Conservation (phyloP, 2,888 invertebrate species). For the Elmis aenea region DNA sequence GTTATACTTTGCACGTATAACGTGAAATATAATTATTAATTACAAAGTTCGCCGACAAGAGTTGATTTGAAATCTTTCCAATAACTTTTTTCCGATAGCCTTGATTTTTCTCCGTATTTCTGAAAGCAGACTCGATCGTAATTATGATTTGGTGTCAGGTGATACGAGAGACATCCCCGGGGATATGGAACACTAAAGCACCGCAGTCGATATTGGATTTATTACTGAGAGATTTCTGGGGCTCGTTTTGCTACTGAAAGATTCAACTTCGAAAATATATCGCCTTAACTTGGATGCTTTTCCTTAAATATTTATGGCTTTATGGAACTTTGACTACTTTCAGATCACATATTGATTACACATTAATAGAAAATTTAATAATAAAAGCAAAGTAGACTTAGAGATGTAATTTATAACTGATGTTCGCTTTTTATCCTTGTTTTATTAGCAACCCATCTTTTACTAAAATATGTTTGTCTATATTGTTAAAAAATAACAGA, state of each 20-base stretch:
- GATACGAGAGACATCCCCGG: conserved; percentile 33
- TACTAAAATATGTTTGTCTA: too few relatives aligned
- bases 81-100: conserved; percentile 27
- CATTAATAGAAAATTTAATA: conserved; percentile 9
- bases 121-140: conserved; percentile 24
- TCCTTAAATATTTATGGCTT: conserved; percentile 20
- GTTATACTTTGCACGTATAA: too few relatives aligned
- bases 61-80: conserved; percentile 33
- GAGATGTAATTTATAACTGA: too few relatives aligned
- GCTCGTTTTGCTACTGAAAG: conserved; percentile 21
- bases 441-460: too few relatives aligned
- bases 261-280: conserved; percentile 22
- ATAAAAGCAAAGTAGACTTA: neutral
- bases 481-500: too few relatives aligned
- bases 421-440: too few relatives aligned
- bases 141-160: conserved; percentile 41
- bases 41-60: conserved; percentile 12
- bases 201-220: conserved; percentile 37
- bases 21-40: too few relatives aligned
- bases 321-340: conserved; percentile 22
- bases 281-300: conserved; percentile 22
- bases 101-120: conserved; percentile 21
- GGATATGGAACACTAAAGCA: conserved; percentile 32
- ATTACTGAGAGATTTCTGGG: conserved; percentile 22
- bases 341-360: conserved; percentile 16